These are phyloP conservation scores for Euphonia xanthogaster DNA, from an alignment of 2,797 vertebrate genomes.

Conservation along the genomic window DNA sequence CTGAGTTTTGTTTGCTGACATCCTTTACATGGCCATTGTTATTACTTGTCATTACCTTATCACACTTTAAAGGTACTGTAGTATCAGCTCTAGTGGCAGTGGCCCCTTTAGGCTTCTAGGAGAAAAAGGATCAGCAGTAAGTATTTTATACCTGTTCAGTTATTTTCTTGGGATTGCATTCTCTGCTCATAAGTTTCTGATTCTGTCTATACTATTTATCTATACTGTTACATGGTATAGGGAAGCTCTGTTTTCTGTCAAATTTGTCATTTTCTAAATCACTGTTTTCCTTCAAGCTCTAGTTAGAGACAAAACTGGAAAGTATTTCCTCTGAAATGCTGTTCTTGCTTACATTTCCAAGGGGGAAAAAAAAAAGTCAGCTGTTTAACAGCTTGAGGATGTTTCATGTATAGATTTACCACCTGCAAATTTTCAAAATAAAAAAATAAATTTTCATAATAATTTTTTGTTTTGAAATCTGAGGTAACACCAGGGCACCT, in stretches of 20 bases:
- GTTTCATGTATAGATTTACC: neutral
- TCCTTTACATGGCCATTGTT: neutral
- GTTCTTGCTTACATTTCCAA: neutral
- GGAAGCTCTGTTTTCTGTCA: neutral
- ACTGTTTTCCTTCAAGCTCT: neutral
- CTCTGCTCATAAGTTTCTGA: neutral
- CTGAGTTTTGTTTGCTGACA: neutral
- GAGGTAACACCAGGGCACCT: neutral
- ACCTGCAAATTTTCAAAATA: slow-evolving; percentile 3
- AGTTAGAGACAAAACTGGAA: neutral
- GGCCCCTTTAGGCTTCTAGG: neutral
- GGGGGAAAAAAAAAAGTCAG: neutral
- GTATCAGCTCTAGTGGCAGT: neutral
- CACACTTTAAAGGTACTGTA: neutral
- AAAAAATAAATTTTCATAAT: neutral
- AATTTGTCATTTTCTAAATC: slow-evolving; percentile 1
- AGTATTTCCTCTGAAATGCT: neutral
- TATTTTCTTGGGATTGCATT: neutral
- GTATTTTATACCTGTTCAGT: neutral
- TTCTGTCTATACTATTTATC: neutral
- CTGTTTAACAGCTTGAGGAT: neutral
- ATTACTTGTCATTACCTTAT: neutral
- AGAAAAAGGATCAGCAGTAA: neutral
- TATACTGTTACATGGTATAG: neutral
- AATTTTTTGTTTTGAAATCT: neutral